phyloP scores from a whole-genome alignment of 2,888 invertebrate genomes.

The Lysandra coridon region DNA sequence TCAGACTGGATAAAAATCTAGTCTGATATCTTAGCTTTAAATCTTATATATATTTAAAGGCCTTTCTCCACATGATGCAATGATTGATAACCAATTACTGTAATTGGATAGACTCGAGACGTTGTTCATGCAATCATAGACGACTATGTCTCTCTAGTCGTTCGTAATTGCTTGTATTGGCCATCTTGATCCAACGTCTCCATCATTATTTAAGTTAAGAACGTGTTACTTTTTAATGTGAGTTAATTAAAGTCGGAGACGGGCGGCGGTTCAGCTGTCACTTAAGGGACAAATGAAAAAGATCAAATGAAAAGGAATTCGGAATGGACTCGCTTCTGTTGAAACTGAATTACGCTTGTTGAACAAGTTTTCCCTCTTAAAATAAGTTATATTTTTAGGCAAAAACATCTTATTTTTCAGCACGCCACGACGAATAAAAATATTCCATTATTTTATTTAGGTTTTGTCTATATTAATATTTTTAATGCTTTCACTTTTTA shows the following conservation, averaged over 20 bases:
- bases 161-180: too few relatives aligned
- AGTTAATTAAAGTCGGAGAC: background rate
- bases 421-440: background rate
- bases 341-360: constrained; percentile 3
- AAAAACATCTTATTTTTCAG: constrained; percentile 4
- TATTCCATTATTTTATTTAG: constrained; percentile 3
- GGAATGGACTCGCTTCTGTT: constrained; percentile 11
- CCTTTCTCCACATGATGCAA: too few relatives aligned
- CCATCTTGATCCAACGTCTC: too few relatives aligned
- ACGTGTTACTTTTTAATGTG: background rate
- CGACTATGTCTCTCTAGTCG: too few relatives aligned
- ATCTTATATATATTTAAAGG: too few relatives aligned
- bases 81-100: too few relatives aligned
- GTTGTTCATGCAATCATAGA: too few relatives aligned
- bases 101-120: too few relatives aligned
- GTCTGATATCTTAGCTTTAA: too few relatives aligned
- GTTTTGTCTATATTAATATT: background rate
- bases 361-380: background rate
- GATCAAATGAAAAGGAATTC: constrained; percentile 5
- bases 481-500: background rate
- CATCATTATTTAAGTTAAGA: too few relatives aligned
- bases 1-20: too few relatives aligned
- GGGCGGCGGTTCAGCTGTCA: background rate
- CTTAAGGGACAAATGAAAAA: constrained; percentile 5
- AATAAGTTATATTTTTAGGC: constrained; percentile 1